These are phyloP conservation scores for Esperia sulphurella DNA, from an alignment of 2,888 invertebrate genomes.

Conservation along the genomic window DNA sequence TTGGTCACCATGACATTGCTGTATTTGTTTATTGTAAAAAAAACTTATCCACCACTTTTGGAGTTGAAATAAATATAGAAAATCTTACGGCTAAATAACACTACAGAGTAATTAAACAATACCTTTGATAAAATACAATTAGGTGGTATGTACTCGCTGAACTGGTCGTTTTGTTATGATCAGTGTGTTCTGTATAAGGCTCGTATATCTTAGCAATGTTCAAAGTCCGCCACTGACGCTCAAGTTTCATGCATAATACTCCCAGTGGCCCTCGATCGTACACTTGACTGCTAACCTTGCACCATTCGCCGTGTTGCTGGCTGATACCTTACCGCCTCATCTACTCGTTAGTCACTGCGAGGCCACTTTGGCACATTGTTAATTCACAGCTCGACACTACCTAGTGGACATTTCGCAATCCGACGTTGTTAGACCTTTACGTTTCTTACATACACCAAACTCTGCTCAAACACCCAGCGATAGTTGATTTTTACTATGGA, in stretches of 20 bases:
- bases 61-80: no score
- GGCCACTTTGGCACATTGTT: slow-evolving; percentile 54
- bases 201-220: neutral
- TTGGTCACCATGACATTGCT: no score
- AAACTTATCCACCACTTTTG: no score
- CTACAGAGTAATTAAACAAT: no score
- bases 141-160: no score
- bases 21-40: no score
- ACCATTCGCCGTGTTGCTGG: slow-evolving; percentile 39
- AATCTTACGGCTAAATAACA: no score
- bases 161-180: neutral
- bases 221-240: slow-evolving; percentile 18
- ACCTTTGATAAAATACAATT: no score
- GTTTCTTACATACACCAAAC: neutral
- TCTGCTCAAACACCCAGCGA: neutral
- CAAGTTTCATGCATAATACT: slow-evolving; percentile 36
- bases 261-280: slow-evolving; percentile 43
- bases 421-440: slow-evolving; percentile 12
- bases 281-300: slow-evolving; percentile 57
- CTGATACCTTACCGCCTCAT: slow-evolving; percentile 48
- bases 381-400: slow-evolving; percentile 34
- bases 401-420: slow-evolving; percentile 37
- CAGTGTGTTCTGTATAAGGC: neutral
- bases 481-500: neutral
- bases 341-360: slow-evolving; percentile 46